phyloP scores from a whole-genome alignment of 2,797 vertebrate genomes.

The Notolabrus celidotus region DNA sequence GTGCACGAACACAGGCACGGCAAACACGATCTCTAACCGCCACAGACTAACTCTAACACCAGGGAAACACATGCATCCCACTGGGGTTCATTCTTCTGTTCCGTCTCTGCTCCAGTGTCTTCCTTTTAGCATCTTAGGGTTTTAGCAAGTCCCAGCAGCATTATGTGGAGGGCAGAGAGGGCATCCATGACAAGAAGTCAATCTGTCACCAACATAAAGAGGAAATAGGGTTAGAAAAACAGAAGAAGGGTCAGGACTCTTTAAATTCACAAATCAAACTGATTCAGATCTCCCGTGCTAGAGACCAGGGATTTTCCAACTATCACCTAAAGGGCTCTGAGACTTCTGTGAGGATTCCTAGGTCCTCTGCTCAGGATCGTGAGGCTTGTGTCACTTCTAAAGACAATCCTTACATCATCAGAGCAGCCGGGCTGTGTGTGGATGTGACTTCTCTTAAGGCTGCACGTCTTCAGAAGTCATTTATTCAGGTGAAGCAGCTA shows the following conservation, averaged over 20 bases:
- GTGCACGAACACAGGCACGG: constrained; percentile 11
- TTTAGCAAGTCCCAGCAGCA: constrained; percentile 10
- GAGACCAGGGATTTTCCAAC: not conserved
- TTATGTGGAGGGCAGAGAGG: not conserved
- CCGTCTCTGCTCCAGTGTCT: not conserved
- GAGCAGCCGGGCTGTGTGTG: constrained; percentile 4
- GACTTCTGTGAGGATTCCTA: not conserved
- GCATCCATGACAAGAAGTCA: not conserved
- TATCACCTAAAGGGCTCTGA: not conserved
- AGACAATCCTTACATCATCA: constrained; percentile 1
- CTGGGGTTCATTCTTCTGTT: not conserved
- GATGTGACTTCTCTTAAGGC: not conserved
- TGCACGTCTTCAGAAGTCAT: not conserved
- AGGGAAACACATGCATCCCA: not conserved
- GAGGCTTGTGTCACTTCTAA: not conserved
- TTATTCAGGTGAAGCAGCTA: not conserved
- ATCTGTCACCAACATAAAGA: not conserved
- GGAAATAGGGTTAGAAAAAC: not conserved
- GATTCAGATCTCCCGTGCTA: not conserved
- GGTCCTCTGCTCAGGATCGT: constrained; percentile 3
- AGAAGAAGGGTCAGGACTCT: not conserved
- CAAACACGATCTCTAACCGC: not conserved
- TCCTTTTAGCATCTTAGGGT: not conserved
- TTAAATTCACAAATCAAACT: not conserved
- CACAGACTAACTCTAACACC: not conserved